Base-by-base conservation (phyloP, 2,113 vertebrate species). In the Corythoichthys intestinalis region DNA sequence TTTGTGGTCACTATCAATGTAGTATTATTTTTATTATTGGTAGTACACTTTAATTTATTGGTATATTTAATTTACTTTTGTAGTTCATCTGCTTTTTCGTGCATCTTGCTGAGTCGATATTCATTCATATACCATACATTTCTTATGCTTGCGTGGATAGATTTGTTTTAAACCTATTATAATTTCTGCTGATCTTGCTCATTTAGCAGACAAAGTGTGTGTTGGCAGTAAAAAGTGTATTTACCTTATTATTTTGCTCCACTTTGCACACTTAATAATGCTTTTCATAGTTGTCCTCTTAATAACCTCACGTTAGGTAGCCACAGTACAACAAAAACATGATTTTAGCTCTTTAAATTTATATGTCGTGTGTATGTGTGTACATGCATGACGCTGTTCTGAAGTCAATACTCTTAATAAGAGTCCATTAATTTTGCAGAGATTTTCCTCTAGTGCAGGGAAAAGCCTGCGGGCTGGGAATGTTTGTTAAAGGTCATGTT, bases 401-500 rank as follows among this genome's bases (percentile, higher is more conserved):
- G 17, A 38, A 77, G 61, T 28, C 11, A 59, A 35, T 11, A 52
- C 13, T 65, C 44, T 59, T 75, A 78, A 52, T 74, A 53, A 54
- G 47, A 66, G 61, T 56, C 13, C 65, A 78, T 86, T 74, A 71
- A 81, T 82, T 75, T 81, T 82, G 76, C 70, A 82, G 53, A 71
- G 15, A 1, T 49, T 70, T 71, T 71, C 41, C 65, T 71, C 49
- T n/a, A 54, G 37, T 67, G 73, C n/a, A 78, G 77, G 76, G 84
- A 65, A 79, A 77, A 50, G 69, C 76, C 69, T n/a, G 57, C 65
- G 66, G 59, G 62, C 68, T 66, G 46, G 68, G 62, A 74, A 75
- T 77, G 62, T 75, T 76, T 67, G 67, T 67, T 76, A 83, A 88
- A 85, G 73, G 75, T 82, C 71, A 79, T 44, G 66, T 82, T 76